Base-by-base conservation (phyloP, 2,797 vertebrate genomes). In the Tolypeutes matacus region DNA sequence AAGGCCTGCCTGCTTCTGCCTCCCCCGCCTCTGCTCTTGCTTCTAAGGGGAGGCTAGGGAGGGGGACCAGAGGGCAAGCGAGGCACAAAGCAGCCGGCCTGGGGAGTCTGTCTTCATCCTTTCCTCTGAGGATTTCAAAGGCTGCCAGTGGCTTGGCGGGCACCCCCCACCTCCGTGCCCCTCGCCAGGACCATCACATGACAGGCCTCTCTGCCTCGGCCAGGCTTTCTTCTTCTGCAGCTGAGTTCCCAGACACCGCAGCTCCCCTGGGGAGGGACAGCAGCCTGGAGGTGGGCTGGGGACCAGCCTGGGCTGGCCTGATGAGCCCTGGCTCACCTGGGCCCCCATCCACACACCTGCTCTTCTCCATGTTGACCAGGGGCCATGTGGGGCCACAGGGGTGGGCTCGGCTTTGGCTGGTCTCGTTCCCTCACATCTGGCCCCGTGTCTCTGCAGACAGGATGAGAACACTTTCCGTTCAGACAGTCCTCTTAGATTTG, bases 111-210 rank as follows among this genome's bases (percentile, higher is more conserved):
- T 17, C 76, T 86, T 58, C 70, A 42, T 72, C 80, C 58, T 81
- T 36, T 51, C 34, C 56, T 87, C 69, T 53, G 80, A 83, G 86
- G 80, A 46, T 53, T 93, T 92, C 90, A 93, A 96, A 96, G 95
- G 53, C 34, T 13, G 60, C 31, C 20, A 0, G 42, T 0, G 1
- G 6, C 53, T 29, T 58, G 12, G 23, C 8, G 2, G 4, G 53
- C 0, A 0, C 46, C 75, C 25, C 60, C 67, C 75, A 12, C 21
- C 73, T 86, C 39, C 53, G 46, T 13, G 60, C 5, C 78, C 65
- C n/a, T 39, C 21, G 7, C 94, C 7, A 36, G 18, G 62, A 14
- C 65, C 0, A 18, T 39, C 8, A 20, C 69, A 29, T 0, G 0
- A 4, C 0, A 6, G 34, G 60, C 12, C 34, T 62, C 75, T n/a